Conservation (phyloP, 2,113 vertebrate species). For the Elgaria multicarinata region DNA sequence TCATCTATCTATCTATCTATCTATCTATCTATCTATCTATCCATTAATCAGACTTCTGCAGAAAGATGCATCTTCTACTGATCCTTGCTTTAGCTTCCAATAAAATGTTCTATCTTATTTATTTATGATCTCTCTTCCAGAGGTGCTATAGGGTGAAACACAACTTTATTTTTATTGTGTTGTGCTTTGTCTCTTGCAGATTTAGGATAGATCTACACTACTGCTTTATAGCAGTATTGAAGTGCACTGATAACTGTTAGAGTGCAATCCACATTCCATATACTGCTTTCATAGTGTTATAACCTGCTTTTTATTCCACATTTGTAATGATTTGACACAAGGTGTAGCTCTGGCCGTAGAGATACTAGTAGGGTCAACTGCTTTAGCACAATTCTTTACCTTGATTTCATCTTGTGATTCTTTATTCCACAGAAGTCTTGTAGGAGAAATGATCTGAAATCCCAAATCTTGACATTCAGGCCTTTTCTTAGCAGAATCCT, state of each 20-base stretch:
- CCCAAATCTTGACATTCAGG: neutral
- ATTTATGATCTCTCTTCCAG: slow-evolving; percentile 32
- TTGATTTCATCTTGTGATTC: neutral
- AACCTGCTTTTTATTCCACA: no score
- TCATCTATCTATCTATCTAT: neutral
- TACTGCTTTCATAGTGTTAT: no score
- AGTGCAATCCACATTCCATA: no score
- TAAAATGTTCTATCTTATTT: slow-evolving; percentile 11
- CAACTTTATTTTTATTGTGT: neutral
- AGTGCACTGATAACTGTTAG: no score
- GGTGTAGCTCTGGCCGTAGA: no score
- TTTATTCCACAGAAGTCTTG: neutral
- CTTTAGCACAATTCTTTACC: neutral
- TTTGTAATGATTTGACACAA: no score
- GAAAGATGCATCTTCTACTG: slow-evolving; percentile 18
- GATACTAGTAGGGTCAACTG: no score
- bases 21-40: fast-evolving
- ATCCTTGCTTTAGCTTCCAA: slow-evolving; percentile 26
- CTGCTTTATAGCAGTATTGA: no score
- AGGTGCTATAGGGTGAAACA: fast-evolving
- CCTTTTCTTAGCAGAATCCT: neutral
- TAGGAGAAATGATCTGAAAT: neutral
- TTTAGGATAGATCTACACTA: no score
- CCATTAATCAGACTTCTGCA: neutral
- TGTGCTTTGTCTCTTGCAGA: slow-evolving; percentile 14